Evolutionary conservation across 35 echinoderm and acorn worm species (phyloP).

Genomic region (Antedon bifida): DNA sequence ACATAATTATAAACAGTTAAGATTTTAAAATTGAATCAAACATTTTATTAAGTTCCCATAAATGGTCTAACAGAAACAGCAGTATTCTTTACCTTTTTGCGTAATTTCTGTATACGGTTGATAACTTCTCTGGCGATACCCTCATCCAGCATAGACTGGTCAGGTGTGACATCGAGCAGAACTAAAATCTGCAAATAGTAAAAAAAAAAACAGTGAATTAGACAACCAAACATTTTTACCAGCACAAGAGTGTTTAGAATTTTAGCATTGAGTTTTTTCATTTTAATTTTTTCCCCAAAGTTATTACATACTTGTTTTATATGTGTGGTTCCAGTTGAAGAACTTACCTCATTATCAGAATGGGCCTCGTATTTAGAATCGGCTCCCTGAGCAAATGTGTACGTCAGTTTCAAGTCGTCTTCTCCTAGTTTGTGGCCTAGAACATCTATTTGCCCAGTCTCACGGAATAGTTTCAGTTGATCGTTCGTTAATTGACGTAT

Average conservation of each 20-base stretch:
- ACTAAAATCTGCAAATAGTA: slow-evolving; percentile 67
- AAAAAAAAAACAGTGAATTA: too few species aligned
- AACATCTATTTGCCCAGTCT: slow-evolving; percentile 63
- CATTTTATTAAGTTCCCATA: too few species aligned
- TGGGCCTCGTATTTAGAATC: slow-evolving; percentile 85
- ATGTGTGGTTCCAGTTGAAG: too few species aligned
- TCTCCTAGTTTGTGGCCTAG: slow-evolving; percentile 55
- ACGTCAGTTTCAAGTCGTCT: slow-evolving; percentile 63
- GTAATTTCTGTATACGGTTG: slow-evolving; percentile 91
- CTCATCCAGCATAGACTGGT: slow-evolving; percentile 96
- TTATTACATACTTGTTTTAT: too few species aligned
- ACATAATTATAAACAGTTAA: too few species aligned
- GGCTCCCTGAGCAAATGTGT: slow-evolving; percentile 32
- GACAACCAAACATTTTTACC: too few species aligned
- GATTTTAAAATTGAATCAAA: too few species aligned
- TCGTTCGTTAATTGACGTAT: slow-evolving; percentile 59
- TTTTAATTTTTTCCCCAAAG: too few species aligned
- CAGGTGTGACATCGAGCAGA: slow-evolving; percentile 80
- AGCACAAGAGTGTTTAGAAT: too few species aligned
- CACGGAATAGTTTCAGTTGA: slow-evolving; percentile 66
- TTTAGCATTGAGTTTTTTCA: too few species aligned
- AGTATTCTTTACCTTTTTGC: slow-evolving; percentile 57
- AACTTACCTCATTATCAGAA: slow-evolving; percentile 73
- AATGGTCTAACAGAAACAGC: too few species aligned
- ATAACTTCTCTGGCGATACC: slow-evolving; percentile 79